phyloP scores from a whole-genome alignment of 2,797 vertebrate genomes.

The Urocyon cinereoargenteus region DNA sequence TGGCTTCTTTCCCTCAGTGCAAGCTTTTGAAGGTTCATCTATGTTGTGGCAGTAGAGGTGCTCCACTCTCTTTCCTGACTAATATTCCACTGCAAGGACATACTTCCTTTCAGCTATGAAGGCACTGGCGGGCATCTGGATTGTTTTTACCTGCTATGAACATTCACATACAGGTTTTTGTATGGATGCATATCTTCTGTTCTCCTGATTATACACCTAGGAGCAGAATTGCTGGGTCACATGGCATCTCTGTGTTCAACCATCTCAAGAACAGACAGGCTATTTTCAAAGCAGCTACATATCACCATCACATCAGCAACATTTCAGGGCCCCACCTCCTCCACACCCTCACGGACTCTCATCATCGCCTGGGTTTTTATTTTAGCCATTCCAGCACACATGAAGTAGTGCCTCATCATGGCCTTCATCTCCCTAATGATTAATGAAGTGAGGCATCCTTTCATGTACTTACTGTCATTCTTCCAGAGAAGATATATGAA shows the following conservation, averaged over 20 bases:
- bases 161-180: not conserved
- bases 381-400: no score
- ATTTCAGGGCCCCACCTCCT: not conserved
- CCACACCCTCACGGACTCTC: not conserved
- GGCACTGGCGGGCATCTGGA: no score
- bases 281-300: not conserved
- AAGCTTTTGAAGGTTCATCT: not conserved
- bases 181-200: not conserved
- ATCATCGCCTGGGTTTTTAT: not conserved
- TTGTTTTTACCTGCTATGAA: not conserved
- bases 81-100: not conserved
- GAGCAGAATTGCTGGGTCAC: not conserved
- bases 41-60: no score
- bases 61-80: not conserved
- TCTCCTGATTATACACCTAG: not conserved
- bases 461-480: not conserved
- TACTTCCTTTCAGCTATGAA: not conserved
- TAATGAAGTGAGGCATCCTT: not conserved
- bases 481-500: not conserved
- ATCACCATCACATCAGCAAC: not conserved
- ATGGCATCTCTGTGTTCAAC: not conserved
- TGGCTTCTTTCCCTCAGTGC: not conserved
- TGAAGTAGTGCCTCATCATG: not conserved
- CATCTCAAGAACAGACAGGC: not conserved
- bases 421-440: not conserved